Evolutionary conservation across 2,888 invertebrate genomes (phyloP), one percentile per base, ranked within the genome.

Genomic region (Deilephila elpenor): DNA sequence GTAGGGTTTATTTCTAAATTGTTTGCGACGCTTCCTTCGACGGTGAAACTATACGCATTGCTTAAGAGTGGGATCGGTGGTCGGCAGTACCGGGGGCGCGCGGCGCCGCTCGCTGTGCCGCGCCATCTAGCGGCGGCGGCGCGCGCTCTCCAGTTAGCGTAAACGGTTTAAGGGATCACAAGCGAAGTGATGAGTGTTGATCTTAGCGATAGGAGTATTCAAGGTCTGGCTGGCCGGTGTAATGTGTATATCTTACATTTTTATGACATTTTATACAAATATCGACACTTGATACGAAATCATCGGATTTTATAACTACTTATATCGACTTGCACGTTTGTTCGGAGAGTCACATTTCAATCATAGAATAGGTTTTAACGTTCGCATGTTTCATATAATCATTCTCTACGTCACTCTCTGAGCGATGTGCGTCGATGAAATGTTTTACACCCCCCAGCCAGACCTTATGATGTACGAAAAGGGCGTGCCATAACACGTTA

Each of bases 121-220:
- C 44, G 44, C 20, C 20, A 6, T 37, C n/a, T 37, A 17, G 59
- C 59, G 56, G n/a, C 20, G 62, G 29, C n/a, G 74, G 19, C 37
- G 17, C 74, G 70, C 74, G 72, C 72, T 75, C 81, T 82, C 83
- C 83, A 83, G 84, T 83, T 91, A 92, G 91, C 81, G 89, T 91
- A 88, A 88, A 89, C 86, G 93, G 93, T 93, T 92, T 89, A 89
- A 88, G 93, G 93, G 93, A 92, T 91, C 93, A 92, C 88, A 84
- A 77, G 88, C 84, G 84, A 86, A 81, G 89, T 88, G 89, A 89
- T 85, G 83, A 84, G 80, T 82, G 81, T 86, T 84, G 85, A 80
- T 85, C 29, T 56, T 74, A 51, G 71, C 11, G 59, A 71, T 51
- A 70, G 71, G 71, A 70, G 32, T 59, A 59, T 53, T 67, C n/a